Evolutionary conservation across 2,113 vertebrate species (phyloP).

Genomic region (Micronisus gabar): DNA sequence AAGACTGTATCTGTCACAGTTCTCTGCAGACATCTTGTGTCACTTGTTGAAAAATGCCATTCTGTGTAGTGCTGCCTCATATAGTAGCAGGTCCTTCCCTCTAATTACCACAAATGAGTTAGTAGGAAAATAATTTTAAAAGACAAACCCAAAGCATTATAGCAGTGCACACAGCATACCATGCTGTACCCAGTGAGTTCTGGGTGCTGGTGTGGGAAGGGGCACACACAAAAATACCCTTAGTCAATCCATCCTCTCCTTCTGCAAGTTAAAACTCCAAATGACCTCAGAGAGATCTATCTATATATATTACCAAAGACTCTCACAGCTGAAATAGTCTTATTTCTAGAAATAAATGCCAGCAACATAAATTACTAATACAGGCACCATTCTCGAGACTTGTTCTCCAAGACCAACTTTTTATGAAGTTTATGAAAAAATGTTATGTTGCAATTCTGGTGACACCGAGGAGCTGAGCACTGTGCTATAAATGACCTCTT

Average conservation of each 20-base stretch:
- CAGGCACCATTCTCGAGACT: not conserved
- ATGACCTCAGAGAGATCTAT: not conserved
- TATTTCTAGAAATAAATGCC: not conserved
- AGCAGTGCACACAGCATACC: not conserved
- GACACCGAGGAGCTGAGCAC: not conserved
- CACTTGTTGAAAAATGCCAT: not conserved
- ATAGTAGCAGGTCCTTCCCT: not conserved
- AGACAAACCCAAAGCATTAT: not conserved
- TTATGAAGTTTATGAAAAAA: not conserved
- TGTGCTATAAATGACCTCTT: not conserved
- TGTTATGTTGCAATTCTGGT: not conserved
- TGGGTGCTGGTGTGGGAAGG: not conserved
- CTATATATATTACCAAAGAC: not conserved
- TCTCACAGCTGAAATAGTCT: not conserved
- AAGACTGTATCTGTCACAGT: not conserved
- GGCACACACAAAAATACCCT: not conserved
- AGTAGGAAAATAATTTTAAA: not conserved
- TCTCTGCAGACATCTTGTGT: not conserved
- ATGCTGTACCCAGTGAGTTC: not conserved
- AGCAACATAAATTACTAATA: not conserved
- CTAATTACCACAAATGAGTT: not conserved
- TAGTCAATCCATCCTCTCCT: not conserved
- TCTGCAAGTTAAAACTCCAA: not conserved
- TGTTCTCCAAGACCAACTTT: not conserved
- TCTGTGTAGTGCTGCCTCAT: not conserved